Conservation (phyloP, 1,140 invertebrate species). For the Micrasema longulum region DNA sequence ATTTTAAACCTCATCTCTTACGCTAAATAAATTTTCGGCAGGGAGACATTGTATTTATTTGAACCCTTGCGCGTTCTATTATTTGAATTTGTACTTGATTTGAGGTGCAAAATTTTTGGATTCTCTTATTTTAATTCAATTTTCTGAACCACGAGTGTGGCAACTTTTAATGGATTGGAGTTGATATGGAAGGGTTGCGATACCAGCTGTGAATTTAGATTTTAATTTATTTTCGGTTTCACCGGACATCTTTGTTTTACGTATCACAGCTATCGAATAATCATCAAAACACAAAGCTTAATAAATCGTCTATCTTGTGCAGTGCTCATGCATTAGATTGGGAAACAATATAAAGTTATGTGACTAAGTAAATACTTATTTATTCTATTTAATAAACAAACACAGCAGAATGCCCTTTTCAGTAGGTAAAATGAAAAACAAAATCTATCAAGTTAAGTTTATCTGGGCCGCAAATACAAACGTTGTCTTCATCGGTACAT, state of each 20-base stretch:
- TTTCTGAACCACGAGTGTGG: constrained; percentile 35
- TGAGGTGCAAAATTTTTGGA: constrained; percentile 39
- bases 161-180: constrained; percentile 41
- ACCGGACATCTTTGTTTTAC: not conserved
- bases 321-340: too few relatives aligned
- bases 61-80: constrained; percentile 47
- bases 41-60: constrained; percentile 42
- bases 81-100: constrained; percentile 50
- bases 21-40: constrained; percentile 54
- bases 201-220: not conserved
- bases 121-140: constrained; percentile 40
- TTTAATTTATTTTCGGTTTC: constrained; percentile 1
- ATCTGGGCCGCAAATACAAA: too few relatives aligned
- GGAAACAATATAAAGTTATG: too few relatives aligned
- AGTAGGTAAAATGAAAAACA: too few relatives aligned
- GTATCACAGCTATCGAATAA: too few relatives aligned
- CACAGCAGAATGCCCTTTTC: too few relatives aligned
- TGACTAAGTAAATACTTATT: too few relatives aligned
- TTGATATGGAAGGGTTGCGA: not conserved
- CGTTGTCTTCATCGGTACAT: too few relatives aligned
- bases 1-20: constrained; percentile 52
- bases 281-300: too few relatives aligned
- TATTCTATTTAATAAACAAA: too few relatives aligned
- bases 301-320: too few relatives aligned
- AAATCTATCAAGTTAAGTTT: too few relatives aligned